Evolutionary conservation across 2,888 invertebrate species (phyloP).

Genomic region (Phaonia tiefii): DNA sequence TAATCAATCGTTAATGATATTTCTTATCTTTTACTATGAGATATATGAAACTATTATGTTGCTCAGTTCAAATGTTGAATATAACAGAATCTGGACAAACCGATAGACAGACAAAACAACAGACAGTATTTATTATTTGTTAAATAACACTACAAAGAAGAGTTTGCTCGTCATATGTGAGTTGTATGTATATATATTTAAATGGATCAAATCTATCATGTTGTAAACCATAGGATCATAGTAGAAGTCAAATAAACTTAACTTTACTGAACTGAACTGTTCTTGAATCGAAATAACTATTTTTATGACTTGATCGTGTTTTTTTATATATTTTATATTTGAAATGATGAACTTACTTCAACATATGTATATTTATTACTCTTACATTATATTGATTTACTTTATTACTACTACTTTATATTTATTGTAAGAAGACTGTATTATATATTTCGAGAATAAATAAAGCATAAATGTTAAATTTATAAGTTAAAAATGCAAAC

Average conservation of each 20-base stretch:
- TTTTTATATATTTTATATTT: constrained; percentile 48
- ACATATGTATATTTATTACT: constrained; percentile 58
- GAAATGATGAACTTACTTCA: constrained; percentile 45
- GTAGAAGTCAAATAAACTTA: constrained; percentile 42
- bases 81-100: not conserved
- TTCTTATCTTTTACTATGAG: constrained; percentile 52
- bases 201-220: constrained; percentile 57
- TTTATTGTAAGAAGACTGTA: constrained; percentile 62
- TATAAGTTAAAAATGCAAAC: constrained; percentile 39
- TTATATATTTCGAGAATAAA: constrained; percentile 64
- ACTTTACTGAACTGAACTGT: constrained; percentile 33
- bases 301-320: constrained; percentile 34
- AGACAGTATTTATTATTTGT: constrained; percentile 9
- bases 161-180: constrained; percentile 12
- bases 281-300: constrained; percentile 26
- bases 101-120: not conserved
- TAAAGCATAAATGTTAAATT: constrained; percentile 58
- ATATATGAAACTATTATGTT: constrained; percentile 44
- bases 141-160: not conserved
- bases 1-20: constrained; percentile 34
- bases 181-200: constrained; percentile 45
- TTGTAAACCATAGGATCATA: constrained; percentile 30
- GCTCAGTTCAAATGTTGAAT: constrained; percentile 44
- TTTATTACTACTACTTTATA: constrained; percentile 10
- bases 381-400: constrained; percentile 26